These are phyloP conservation scores for Myotis myotis DNA, from an alignment of 2,797 vertebrate species.

Conservation along the genomic window DNA sequence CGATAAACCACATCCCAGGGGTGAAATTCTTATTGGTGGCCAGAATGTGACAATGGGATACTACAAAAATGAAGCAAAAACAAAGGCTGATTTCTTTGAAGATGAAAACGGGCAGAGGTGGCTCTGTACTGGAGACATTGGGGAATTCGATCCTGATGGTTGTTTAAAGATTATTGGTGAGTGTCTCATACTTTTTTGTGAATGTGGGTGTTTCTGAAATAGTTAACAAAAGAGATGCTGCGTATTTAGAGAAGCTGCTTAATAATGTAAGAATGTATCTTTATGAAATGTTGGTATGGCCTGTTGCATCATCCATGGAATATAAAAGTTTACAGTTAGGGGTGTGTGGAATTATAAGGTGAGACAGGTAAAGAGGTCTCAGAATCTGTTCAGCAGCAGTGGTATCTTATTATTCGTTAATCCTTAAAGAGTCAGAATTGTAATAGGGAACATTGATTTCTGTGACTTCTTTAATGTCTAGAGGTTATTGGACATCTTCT, in stretches of 20 bases:
- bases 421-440: background rate
- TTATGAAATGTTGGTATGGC: background rate
- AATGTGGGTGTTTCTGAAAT: background rate
- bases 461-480: background rate
- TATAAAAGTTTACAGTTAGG: background rate
- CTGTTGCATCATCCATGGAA: background rate
- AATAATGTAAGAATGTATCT: background rate
- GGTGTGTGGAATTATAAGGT: background rate
- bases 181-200: conserved; percentile 20
- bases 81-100: conserved; percentile 90
- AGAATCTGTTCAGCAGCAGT: background rate
- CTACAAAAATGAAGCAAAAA: conserved; percentile 91
- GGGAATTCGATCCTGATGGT: conserved; percentile 93
- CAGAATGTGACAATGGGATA: conserved; percentile 95
- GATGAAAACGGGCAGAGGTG: conserved; percentile 93
- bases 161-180: conserved; percentile 97
- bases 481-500: background rate
- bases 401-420: background rate
- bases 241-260: background rate
- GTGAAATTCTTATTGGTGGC: conserved; percentile 96
- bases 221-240: background rate
- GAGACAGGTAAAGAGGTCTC: background rate
- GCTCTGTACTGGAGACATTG: conserved; percentile 97
- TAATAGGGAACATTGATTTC: background rate
- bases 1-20: conserved; percentile 93